Evolutionary conservation across 2,113 vertebrate genomes (phyloP).

Genomic region (Gobio gobio): DNA sequence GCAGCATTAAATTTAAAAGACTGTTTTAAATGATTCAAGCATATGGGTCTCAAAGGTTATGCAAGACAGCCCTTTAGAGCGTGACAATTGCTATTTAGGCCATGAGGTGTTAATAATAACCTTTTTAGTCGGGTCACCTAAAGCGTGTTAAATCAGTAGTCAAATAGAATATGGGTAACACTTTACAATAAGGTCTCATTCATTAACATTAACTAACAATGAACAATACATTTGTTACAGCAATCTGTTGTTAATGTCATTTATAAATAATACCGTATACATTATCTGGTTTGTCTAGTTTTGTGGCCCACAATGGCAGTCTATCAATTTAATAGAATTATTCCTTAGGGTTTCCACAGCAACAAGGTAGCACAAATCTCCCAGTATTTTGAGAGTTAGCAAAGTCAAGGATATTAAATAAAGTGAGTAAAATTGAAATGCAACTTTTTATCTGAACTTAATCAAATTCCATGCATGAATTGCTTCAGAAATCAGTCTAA

Average conservation of each 20-base stretch:
- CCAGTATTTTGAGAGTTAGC: neutral
- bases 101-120: constrained; percentile 12
- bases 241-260: no score
- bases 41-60: constrained; percentile 5
- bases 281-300: neutral
- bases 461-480: neutral
- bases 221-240: no score
- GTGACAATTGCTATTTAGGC: neutral
- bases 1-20: neutral
- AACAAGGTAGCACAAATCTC: constrained; percentile 10
- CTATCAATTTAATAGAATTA: neutral
- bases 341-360: constrained; percentile 15
- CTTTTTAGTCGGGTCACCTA: neutral
- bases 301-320: neutral
- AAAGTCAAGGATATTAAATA: constrained; percentile 26
- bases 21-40: neutral
- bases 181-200: no score
- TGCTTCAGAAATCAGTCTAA: neutral
- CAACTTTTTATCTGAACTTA: neutral
- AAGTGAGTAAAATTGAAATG: constrained; percentile 11
- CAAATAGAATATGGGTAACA: neutral
- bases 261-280: neutral
- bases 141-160: neutral
- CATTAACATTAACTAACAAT: no score
- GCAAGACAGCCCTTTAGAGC: neutral